These are phyloP conservation scores for Syrmaticus mikado DNA, from an alignment of 2,113 vertebrate species.

Conservation along the genomic window DNA sequence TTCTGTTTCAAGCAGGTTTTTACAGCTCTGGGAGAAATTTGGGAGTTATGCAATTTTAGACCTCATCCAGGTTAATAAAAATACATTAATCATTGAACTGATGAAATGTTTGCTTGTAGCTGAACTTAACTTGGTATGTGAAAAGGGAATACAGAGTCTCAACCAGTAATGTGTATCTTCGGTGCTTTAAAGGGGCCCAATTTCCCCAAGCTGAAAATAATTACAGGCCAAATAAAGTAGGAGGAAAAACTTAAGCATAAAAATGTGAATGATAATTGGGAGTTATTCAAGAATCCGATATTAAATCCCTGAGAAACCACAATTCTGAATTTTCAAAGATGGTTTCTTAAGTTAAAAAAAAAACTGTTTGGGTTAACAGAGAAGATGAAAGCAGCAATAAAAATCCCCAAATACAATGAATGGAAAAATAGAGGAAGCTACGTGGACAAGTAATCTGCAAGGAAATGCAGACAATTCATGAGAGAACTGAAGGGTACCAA, in stretches of 20 bases:
- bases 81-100: background rate
- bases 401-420: background rate
- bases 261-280: background rate
- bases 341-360: background rate
- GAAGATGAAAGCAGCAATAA: background rate
- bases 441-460: background rate
- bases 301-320: background rate
- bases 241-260: background rate
- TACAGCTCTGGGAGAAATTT: background rate
- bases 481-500: background rate
- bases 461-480: background rate
- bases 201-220: background rate
- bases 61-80: background rate
- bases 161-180: background rate
- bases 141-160: background rate
- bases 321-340: background rate
- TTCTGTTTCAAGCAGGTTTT: background rate
- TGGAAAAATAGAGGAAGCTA: background rate
- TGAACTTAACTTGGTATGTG: background rate
- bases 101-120: background rate
- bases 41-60: background rate
- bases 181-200: background rate
- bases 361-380: background rate
- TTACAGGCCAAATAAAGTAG: background rate
- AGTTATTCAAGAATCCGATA: background rate